Conservation (phyloP, 2,888 invertebrate species). For the Nephrocerus scutellatus region DNA sequence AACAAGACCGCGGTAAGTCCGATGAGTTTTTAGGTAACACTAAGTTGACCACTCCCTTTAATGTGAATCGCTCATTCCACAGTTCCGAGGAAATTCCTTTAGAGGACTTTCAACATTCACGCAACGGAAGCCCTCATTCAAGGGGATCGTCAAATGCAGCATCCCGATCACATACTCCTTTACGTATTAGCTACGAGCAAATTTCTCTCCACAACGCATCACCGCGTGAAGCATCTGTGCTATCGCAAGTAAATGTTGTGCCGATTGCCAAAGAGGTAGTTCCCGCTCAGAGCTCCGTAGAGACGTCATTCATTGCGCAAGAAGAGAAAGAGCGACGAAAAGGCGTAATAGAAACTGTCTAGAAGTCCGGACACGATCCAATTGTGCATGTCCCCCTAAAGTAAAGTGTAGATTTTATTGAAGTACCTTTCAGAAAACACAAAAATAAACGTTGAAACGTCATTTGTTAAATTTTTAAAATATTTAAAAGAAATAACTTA, state of each 20-base stretch:
- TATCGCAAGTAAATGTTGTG: constrained; percentile 29
- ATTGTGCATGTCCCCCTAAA: not conserved
- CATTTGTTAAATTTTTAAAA: constrained; percentile 5
- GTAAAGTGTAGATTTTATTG: not conserved
- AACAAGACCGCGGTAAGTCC: constrained; percentile 56
- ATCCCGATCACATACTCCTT: constrained; percentile 50
- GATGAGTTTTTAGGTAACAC: not conserved
- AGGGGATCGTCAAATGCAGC: constrained; percentile 35
- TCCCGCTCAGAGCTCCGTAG: constrained; percentile 54
- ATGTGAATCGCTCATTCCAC: constrained; percentile 8
- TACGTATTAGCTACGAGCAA: constrained; percentile 34
- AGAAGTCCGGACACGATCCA: constrained; percentile 20
- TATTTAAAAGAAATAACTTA: not conserved
- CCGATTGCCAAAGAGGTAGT: constrained; percentile 33
- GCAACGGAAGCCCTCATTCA: constrained; percentile 48
- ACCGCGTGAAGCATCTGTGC: constrained; percentile 29
- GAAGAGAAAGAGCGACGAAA: constrained; percentile 47
- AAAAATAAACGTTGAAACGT: constrained; percentile 1
- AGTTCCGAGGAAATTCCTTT: constrained; percentile 72
- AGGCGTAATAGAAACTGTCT: constrained; percentile 52
- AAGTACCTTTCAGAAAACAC: not conserved
- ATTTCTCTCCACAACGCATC: constrained; percentile 30
- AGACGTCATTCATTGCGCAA: constrained; percentile 70
- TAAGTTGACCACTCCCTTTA: too few relatives aligned
- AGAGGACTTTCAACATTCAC: constrained; percentile 64